Conservation (phyloP, 2,113 vertebrate genomes). For the Tenebrosternarchus preto region DNA sequence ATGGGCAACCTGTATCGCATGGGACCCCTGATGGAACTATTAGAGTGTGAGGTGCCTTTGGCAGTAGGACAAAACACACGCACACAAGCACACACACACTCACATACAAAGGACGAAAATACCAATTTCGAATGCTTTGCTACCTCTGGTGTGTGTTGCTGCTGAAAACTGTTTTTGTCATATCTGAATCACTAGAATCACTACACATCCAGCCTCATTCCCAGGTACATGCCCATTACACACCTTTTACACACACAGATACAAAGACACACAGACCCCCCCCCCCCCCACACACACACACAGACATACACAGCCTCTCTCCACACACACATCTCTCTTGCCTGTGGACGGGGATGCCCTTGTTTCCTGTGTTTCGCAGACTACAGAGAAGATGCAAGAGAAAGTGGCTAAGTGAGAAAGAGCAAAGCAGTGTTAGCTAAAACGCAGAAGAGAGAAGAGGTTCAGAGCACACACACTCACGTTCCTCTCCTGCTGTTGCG, state of each 20-base stretch:
- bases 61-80: constrained; percentile 39
- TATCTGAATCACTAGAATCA: background rate
- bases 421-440: constrained; percentile 39
- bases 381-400: background rate
- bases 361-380: constrained; percentile 51
- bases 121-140: background rate
- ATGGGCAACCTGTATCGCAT: constrained; percentile 54
- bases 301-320: background rate
- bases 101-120: background rate
- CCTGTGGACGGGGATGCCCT: constrained; percentile 63
- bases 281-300: background rate
- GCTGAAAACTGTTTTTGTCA: background rate
- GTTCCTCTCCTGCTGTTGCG: constrained; percentile 53
- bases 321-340: background rate
- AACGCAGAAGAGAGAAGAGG: background rate
- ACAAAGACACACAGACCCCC: constrained; percentile 1
- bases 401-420: constrained; percentile 30
- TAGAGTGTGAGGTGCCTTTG: constrained; percentile 54
- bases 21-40: constrained; percentile 57
- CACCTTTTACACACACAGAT: background rate
- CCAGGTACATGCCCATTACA: background rate
- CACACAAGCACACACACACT: constrained; percentile 40
- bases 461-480: constrained; percentile 52
- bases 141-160: background rate
- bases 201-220: constrained; percentile 2